Base-by-base conservation (phyloP, 1,140 invertebrate genomes). In the Meteorus sp. region DNA sequence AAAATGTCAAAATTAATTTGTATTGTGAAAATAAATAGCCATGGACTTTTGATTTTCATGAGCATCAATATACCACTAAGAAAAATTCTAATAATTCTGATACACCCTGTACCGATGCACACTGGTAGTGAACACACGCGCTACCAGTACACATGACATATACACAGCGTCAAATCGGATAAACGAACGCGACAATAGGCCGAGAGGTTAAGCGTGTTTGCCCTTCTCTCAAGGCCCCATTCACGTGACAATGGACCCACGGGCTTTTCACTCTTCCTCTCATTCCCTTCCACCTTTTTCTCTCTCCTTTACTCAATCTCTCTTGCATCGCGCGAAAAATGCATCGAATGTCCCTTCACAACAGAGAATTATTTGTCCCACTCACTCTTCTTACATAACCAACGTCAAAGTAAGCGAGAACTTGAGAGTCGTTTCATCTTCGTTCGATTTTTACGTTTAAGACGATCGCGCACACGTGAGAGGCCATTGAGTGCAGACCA, bases 151-250 rank as follows among this genome's bases (percentile, higher is more conserved):
- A n/a, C n/a, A 48, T 27, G 22, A 25, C 5, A 15, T 45, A 45
- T 45, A 23, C 25, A 27, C 45, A 44, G 57, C 70, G 67, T 66
- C 68, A 78, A 78, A 78, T 77, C 76, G 76, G 76, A 78, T 78
- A 74, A 77, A 68, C 72, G 60, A 63, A 63, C 60, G 64, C 68
- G 71, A 78, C 76, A 76, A 78, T 76, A 68, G 59, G 60, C 68
- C 68, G 67, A 71, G 67, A 75, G 75, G 75, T 77, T 77, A 78
- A 78, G 75, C 76, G 69, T 78, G 76, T 78, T 78, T 78, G 74
- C 75, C 73, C 69, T 78, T 75, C 76, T 77, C 75, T 78, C 70
- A 73, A 75, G 69, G 73, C 68, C 69, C 71, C 69, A 74, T 75
- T 74, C 69, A 71, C 50, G 63, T 67, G 64, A 77, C 76, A 77